phyloP scores from a whole-genome alignment of 2,113 vertebrate genomes.

The Lophochroa leadbeateri region DNA sequence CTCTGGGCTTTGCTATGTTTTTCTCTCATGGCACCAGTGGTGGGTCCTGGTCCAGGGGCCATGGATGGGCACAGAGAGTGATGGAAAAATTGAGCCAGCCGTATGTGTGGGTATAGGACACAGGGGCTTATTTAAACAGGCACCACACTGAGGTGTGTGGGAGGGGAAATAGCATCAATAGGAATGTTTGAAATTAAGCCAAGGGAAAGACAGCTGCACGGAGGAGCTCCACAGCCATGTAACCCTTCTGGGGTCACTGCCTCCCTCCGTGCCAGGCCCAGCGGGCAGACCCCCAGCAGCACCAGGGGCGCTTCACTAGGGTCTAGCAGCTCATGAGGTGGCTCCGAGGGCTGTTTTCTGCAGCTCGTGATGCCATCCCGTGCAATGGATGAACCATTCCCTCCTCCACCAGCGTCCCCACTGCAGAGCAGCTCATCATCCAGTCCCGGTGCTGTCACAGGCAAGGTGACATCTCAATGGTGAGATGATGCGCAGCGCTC shows the following conservation, averaged over 20 bases:
- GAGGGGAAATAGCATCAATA: slow-evolving; percentile 54
- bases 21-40: fast-evolving
- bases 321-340: fast-evolving
- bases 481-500: fast-evolving
- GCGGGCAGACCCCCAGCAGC: not conserved
- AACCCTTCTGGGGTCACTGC: not conserved
- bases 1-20: fast-evolving
- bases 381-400: fast-evolving
- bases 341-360: fast-evolving
- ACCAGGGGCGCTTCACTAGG: fast-evolving
- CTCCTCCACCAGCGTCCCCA: fast-evolving
- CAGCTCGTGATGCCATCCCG: not conserved
- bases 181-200: slow-evolving; percentile 61
- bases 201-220: slow-evolving; percentile 41
- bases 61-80: fast-evolving
- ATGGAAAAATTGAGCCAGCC: not conserved
- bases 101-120: fast-evolving
- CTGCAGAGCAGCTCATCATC: not conserved
- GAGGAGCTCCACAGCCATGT: not conserved
- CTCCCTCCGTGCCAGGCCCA: not conserved
- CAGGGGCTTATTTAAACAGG: not conserved
- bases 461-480: fast-evolving
- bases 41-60: fast-evolving
- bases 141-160: slow-evolving; percentile 43
- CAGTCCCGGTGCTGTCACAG: fast-evolving